phyloP scores from a whole-genome alignment of 2,113 vertebrate genomes.

The Camelus dromedarius region DNA sequence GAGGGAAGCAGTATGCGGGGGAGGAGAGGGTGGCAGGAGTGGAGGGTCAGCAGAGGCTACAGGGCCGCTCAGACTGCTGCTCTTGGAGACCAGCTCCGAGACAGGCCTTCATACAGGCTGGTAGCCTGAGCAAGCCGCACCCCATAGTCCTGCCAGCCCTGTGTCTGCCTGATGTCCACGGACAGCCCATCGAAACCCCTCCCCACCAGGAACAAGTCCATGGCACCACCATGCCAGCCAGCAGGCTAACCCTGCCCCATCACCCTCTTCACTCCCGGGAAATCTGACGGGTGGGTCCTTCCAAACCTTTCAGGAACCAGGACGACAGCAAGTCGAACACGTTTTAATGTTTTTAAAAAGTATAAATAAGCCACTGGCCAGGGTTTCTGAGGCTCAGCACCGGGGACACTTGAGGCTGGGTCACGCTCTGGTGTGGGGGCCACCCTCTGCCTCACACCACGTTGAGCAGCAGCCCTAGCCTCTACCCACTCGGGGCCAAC shows the following conservation, averaged over 20 bases:
- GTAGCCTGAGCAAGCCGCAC: neutral
- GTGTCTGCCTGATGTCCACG: neutral
- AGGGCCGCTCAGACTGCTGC: neutral
- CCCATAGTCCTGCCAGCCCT: neutral
- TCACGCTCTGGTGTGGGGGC: neutral
- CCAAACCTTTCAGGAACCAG: neutral
- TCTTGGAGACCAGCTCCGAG: neutral
- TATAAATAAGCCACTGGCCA: neutral
- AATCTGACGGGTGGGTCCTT: neutral
- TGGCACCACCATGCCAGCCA: neutral
- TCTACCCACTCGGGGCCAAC: neutral
- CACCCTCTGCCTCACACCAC: neutral
- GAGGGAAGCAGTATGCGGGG: neutral
- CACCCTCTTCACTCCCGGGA: neutral
- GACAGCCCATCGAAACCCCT: neutral
- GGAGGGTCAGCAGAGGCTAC: neutral
- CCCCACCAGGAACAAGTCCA: neutral
- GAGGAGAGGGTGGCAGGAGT: fast-evolving
- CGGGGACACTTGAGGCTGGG: neutral
- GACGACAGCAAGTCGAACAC: neutral
- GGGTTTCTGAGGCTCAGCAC: neutral
- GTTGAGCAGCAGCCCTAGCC: neutral
- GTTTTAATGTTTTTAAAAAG: constrained; percentile 8
- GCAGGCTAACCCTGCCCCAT: neutral
- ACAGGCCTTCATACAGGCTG: fast-evolving